Evolutionary conservation across 2,797 vertebrate genomes (phyloP), one percentile per base, ranked within the genome.

Genomic region (Helarctos malayanus): DNA sequence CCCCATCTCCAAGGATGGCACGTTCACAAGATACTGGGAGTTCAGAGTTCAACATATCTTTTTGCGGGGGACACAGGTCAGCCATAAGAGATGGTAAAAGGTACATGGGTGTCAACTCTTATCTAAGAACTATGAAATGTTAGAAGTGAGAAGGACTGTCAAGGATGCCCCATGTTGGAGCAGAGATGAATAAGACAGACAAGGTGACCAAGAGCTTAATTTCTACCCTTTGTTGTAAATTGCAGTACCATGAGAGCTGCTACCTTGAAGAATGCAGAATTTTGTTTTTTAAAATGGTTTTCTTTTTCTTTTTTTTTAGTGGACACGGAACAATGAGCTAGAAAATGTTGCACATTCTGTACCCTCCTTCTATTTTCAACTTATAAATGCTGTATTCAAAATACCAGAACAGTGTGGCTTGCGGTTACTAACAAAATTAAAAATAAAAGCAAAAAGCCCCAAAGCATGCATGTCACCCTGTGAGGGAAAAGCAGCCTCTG

Each of bases 291-390:
- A 89, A 88, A 78, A 25, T 69, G 4, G 92, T 18, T 97, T 6
- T 0, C 69, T 95, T 94, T 41, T 97, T 94, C 6, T 97, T 0
- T 65, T 96, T 97, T 7, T 0, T 81, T 95, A 63, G 85, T 69
- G 78, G 95, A 84, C 54, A 92, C 38, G 92, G 78, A 45, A 84
- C 89, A 49, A 82, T 3, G 69, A 97, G 91, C 86, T 85, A 95
- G 96, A 97, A 98, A 97, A 97, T 21, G 12, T 92, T 94, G 98
- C 95, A 98, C 47, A 13, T 97, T 97, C 97, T 97, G 98, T 98
- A 49, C 98, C 96, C 88, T 10, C 86, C 80, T 89, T 93, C 96
- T 32, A 4, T 95, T 92, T 98, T 97, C 96, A 98, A 98, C 96
- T 90, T 11, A 5, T 38, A 95, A 96, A 98, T 91, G 96, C 78